Evolutionary conservation across 2,888 invertebrate species (phyloP).

Genomic region (Leptopilina myrica): DNA sequence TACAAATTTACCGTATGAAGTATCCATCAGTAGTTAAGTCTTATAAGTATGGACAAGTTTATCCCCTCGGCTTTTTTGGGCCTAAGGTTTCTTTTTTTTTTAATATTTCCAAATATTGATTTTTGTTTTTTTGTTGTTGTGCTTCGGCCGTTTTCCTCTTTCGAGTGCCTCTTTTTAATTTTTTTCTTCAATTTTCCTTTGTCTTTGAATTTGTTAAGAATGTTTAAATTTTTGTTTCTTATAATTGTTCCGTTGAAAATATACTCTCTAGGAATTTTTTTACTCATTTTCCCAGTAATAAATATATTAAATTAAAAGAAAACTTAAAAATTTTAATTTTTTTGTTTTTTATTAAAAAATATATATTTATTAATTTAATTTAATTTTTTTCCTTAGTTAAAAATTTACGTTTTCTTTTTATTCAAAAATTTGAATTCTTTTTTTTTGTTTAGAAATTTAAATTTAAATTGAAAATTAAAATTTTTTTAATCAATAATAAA

Average conservation of each 20-base stretch:
- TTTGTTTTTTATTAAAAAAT: too few relatives aligned
- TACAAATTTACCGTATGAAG: conserved; percentile 72
- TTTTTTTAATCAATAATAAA: too few relatives aligned
- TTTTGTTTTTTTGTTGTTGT: background rate
- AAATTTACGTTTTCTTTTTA: too few relatives aligned
- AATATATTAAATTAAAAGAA: too few relatives aligned
- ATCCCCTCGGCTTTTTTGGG: conserved; percentile 67
- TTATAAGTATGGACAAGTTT: conserved; percentile 76
- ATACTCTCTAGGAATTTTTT: background rate
- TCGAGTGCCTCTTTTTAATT: background rate
- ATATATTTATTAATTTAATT: too few relatives aligned
- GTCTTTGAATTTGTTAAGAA: background rate
- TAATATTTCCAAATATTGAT: conserved; percentile 23
- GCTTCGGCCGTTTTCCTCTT: conserved; percentile 14
- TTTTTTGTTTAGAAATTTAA: too few relatives aligned
- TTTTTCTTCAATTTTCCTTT: background rate
- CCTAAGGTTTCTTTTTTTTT: conserved; percentile 52
- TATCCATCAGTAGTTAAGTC: conserved; percentile 75
- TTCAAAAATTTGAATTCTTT: too few relatives aligned
- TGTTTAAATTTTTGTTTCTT: background rate
- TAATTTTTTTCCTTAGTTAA: too few relatives aligned
- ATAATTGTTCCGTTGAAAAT: background rate
- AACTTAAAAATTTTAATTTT: too few relatives aligned
- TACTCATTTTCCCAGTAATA: too few relatives aligned
- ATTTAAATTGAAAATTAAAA: too few relatives aligned